These are phyloP conservation scores for Trachelus tabidus DNA, from an alignment of 2,888 invertebrate genomes.

Conservation along the genomic window DNA sequence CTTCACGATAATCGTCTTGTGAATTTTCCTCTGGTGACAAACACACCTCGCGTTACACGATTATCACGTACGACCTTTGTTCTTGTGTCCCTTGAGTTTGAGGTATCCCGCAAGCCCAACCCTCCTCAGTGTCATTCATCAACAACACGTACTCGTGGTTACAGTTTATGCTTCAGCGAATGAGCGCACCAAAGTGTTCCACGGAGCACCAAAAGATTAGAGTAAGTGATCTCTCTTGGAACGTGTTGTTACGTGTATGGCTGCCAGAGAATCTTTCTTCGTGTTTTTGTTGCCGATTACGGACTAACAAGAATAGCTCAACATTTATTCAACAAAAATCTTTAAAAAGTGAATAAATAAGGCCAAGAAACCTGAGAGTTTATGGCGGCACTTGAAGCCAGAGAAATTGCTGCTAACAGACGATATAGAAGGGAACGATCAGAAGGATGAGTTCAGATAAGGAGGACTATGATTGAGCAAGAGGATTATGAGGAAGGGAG, in stretches of 20 bases:
- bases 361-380: neutral
- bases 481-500: neutral
- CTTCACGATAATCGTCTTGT: neutral
- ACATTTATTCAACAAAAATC: neutral
- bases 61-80: neutral
- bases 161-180: constrained; percentile 91
- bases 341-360: neutral
- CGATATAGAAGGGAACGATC: neutral
- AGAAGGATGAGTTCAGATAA: neutral
- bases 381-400: neutral
- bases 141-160: constrained; percentile 68
- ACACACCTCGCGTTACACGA: neutral
- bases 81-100: neutral
- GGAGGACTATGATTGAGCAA: neutral
- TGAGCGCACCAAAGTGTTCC: constrained; percentile 86
- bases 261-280: constrained; percentile 45
- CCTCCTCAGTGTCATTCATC: constrained; percentile 33
- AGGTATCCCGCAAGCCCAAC: neutral
- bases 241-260: constrained; percentile 48
- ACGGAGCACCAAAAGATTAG: constrained; percentile 90
- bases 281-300: constrained; percentile 25
- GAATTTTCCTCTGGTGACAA: neutral
- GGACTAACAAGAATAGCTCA: constrained; percentile 26
- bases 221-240: constrained; percentile 77
- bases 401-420: neutral